Evolutionary conservation across 2,797 vertebrate species (phyloP).

Genomic region (Coranthus polyacanthus): DNA sequence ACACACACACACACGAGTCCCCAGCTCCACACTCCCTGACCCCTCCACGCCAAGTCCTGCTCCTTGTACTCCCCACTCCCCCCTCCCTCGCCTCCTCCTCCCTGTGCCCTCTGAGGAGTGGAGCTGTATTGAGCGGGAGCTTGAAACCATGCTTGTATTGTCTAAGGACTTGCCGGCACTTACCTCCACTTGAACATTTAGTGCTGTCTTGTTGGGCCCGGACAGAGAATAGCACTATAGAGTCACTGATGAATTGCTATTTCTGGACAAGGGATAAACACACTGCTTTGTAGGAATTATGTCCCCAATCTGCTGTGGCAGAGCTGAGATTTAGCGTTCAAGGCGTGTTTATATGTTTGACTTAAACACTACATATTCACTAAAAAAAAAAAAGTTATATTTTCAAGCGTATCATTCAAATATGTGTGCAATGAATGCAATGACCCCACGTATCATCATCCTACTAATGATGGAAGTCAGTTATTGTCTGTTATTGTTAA

Average conservation of each 20-base stretch:
- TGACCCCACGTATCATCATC: no score
- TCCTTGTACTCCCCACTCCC: constrained; percentile 47
- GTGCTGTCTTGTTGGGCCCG: constrained; percentile 88
- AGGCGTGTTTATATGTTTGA: background rate
- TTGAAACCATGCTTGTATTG: constrained; percentile 90
- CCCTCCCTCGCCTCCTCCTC: constrained; percentile 73
- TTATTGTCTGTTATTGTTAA: background rate
- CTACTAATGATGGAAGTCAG: no score
- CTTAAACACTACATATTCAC: no score
- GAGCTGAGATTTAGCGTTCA: constrained; percentile 71
- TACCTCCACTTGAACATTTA: constrained; percentile 92
- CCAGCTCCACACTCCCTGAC: constrained; percentile 59
- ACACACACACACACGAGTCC: constrained; percentile 21
- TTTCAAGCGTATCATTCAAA: no score
- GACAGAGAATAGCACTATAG: constrained; percentile 93
- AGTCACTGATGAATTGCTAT: constrained; percentile 87
- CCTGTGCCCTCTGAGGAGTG: constrained; percentile 80
- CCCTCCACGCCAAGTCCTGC: constrained; percentile 56
- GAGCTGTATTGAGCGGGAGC: constrained; percentile 87
- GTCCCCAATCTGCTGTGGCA: constrained; percentile 64
- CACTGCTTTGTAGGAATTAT: constrained; percentile 84
- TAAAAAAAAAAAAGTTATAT: no score
- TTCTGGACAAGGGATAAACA: constrained; percentile 86
- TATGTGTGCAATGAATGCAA: no score
- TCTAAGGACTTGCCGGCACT: constrained; percentile 91